A percentile compares a stretch with the other conserved stretches of the same genome.
phyloP scores from a whole-genome alignment of 1,140 invertebrate genomes.

The Pachypeltis micranthus region DNA sequence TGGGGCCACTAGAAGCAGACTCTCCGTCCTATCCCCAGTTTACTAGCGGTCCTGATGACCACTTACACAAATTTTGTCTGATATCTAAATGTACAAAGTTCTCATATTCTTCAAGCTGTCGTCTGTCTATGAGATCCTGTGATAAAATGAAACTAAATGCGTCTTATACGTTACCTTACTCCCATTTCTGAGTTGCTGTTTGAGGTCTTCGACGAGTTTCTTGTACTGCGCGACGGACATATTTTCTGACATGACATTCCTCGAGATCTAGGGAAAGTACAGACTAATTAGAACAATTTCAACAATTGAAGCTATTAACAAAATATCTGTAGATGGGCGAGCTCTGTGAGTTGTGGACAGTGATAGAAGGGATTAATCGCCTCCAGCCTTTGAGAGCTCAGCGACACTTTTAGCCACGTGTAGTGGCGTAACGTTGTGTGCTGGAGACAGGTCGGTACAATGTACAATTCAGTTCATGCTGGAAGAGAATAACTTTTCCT shows the following conservation, averaged over 20 bases:
- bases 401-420: background rate
- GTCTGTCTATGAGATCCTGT: background rate
- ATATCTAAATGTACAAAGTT: background rate
- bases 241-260: conserved; percentile 14
- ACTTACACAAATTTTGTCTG: background rate
- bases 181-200: conserved; percentile 8
- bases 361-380: too few relatives aligned
- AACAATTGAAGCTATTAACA: background rate
- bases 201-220: conserved; percentile 16
- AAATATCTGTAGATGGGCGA: background rate
- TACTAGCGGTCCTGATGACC: background rate
- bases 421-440: too few relatives aligned
- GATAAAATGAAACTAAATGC: background rate
- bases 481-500: too few relatives aligned
- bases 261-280: conserved; percentile 13
- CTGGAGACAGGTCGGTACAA: too few relatives aligned
- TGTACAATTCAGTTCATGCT: too few relatives aligned
- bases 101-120: background rate
- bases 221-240: conserved; percentile 15
- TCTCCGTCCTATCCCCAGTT: too few relatives aligned
- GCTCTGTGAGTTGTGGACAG: background rate
- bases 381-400: too few relatives aligned
- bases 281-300: background rate
- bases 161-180: background rate
- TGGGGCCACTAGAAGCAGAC: too few relatives aligned